phyloP scores from a whole-genome alignment of 2,113 vertebrate genomes.

The Eolophus roseicapilla region DNA sequence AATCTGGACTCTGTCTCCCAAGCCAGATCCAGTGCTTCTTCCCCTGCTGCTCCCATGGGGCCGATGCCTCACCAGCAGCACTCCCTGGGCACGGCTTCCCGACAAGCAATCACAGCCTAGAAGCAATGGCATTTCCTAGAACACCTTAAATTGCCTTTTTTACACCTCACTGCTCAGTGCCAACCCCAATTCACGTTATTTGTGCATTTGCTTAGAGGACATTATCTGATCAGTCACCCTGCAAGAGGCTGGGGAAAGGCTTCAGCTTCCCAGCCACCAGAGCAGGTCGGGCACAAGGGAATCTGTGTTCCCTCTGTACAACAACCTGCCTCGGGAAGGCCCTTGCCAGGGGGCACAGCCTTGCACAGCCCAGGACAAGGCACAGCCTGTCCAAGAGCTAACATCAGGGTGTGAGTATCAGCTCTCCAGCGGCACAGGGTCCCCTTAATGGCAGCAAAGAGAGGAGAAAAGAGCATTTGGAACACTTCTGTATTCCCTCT shows the following conservation, averaged over 20 bases:
- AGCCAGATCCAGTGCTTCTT: rapidly evolving
- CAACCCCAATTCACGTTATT: conserved; percentile 78
- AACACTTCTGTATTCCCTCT: conserved; percentile 41
- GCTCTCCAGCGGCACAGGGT: neutral
- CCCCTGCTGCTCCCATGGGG: neutral
- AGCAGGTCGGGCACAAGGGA: neutral
- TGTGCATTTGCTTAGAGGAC: conserved; percentile 75
- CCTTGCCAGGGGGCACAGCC: neutral
- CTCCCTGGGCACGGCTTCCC: neutral
- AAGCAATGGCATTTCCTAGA: conserved; percentile 63
- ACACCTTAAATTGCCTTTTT: conserved; percentile 81
- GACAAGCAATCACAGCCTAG: conserved; percentile 46
- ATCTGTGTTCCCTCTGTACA: neutral
- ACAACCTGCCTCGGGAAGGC: neutral
- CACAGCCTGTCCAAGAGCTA: neutral
- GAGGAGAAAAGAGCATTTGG: neutral
- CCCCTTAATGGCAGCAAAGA: neutral
- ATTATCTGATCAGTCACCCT: conserved; percentile 77
- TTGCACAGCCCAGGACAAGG: neutral
- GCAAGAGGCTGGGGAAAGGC: conserved; percentile 53
- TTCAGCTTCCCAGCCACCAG: neutral
- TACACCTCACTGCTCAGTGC: conserved; percentile 78
- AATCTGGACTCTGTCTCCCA: rapidly evolving
- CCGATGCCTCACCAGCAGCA: neutral
- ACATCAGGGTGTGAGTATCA: neutral